Percentiles rank a stretch among this genome's conserved stretches.
phyloP scores from a whole-genome alignment of 2,888 invertebrate species.

The Coenonympha glycerion region DNA sequence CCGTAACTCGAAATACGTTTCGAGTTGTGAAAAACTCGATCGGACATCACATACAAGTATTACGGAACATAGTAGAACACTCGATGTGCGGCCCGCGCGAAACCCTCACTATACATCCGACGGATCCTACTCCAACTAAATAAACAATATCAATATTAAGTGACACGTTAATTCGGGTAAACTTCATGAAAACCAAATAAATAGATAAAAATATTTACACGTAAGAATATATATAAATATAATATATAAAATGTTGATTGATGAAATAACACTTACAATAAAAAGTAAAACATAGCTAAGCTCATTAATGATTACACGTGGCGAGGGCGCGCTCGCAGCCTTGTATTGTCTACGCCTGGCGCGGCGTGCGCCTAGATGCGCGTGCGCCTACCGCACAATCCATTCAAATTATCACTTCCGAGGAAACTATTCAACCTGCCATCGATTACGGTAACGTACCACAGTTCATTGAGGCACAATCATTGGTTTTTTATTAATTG shows the following conservation, averaged over 20 bases:
- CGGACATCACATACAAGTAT: slow-evolving; percentile 36
- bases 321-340: slow-evolving; percentile 63
- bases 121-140: slow-evolving; percentile 34
- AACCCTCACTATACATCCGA: slow-evolving; percentile 20
- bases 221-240: slow-evolving; percentile 33
- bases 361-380: slow-evolving; percentile 39
- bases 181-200: slow-evolving; percentile 70
- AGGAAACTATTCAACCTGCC: slow-evolving; percentile 70
- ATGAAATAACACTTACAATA: slow-evolving; percentile 73
- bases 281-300: slow-evolving; percentile 75
- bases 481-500: slow-evolving; percentile 74
- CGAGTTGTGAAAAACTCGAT: neutral
- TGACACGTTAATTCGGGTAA: slow-evolving; percentile 60
- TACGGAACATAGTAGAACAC: slow-evolving; percentile 37
- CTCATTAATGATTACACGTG: slow-evolving; percentile 74
- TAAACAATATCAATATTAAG: slow-evolving; percentile 32
- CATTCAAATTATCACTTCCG: slow-evolving; percentile 51
- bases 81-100: slow-evolving; percentile 20
- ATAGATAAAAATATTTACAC: slow-evolving; percentile 73
- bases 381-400: slow-evolving; percentile 56
- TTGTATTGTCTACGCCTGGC: slow-evolving; percentile 54
- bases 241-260: slow-evolving; percentile 72
- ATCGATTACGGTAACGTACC: slow-evolving; percentile 75
- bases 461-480: slow-evolving; percentile 77
- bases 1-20: neutral